Conservation (phyloP, 2,113 vertebrate species). For the Calidris pugnax region DNA sequence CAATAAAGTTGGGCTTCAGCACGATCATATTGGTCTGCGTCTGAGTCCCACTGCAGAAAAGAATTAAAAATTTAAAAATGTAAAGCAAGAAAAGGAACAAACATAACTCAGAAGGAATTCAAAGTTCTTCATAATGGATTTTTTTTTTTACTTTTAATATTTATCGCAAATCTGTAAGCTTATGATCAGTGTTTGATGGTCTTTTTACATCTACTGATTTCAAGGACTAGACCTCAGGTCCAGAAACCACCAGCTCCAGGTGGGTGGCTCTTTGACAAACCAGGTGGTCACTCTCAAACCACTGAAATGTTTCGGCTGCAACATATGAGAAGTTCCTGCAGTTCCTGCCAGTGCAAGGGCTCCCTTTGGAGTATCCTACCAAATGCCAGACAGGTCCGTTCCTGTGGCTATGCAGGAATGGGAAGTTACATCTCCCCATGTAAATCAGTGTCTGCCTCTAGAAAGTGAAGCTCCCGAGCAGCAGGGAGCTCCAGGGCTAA, state of each 20-base stretch:
- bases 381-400: neutral
- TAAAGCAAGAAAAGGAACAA: neutral
- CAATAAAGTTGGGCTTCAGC: too few relatives aligned
- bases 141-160: neutral
- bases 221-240: neutral
- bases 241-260: neutral
- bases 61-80: accelerated
- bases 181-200: neutral
- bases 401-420: neutral
- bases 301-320: neutral
- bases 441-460: accelerated
- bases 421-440: neutral
- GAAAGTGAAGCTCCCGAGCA: neutral
- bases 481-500: neutral
- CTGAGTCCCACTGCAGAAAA: too few relatives aligned
- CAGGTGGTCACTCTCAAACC: neutral
- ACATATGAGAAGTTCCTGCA: neutral
- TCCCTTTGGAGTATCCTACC: neutral
- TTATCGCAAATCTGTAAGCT: neutral
- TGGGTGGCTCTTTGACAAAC: neutral
- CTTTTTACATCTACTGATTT: neutral
- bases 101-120: neutral
- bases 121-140: neutral
- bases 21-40: too few relatives aligned
- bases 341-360: neutral